Base-by-base conservation (phyloP, 2,113 vertebrate species). In the Furnarius figulus region DNA sequence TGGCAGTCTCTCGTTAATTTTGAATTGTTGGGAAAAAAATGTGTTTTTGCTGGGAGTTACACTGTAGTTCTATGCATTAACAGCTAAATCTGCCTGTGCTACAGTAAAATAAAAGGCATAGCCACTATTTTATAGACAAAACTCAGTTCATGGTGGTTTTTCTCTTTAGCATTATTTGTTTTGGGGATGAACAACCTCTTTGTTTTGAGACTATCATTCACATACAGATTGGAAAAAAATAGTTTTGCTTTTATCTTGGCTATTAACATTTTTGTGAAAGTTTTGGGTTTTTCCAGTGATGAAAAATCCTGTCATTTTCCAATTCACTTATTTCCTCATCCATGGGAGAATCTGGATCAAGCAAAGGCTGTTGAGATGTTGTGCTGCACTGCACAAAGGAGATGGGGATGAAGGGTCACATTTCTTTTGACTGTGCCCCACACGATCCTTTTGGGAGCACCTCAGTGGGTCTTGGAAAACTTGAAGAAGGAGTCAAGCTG, bases 321-420 rank as follows among this genome's bases (percentile, higher is more conserved):
- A 56, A 0, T 31, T 44, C 53, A 18, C 49, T 50, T 39, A 23
- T 82, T 93, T 89, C 28, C 46, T 81, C 46, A 46, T 37, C 13
- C 10, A 55, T 17, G 24, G 44, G 18, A 47, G 27, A 24, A 28
- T 89, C 7, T 88, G 39, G 85, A 27, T 71, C 4, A 35, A 88
- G 14, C 2, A 12, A 42, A 50, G 21, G 4, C 25, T 49, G 10
- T 74, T 53, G 14, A 82, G 20, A 18, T 63, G 53, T 28, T 50
- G 9, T 61, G 5, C 22, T 71, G 19, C 27, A 63, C 30, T 20
- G 27, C 14, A 59, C 30, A 23, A 27, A 30, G 8, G 28, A 52
- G 19, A 6, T 59, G 37, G 12, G 7, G 30, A 47, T 33, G n/a
- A 93, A 52, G 2, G 20, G 5, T 25, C 1, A 0, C 6, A 14